These are phyloP conservation scores for Eublepharis macularius DNA, from an alignment of 2,113 vertebrate genomes.

Conservation along the genomic window DNA sequence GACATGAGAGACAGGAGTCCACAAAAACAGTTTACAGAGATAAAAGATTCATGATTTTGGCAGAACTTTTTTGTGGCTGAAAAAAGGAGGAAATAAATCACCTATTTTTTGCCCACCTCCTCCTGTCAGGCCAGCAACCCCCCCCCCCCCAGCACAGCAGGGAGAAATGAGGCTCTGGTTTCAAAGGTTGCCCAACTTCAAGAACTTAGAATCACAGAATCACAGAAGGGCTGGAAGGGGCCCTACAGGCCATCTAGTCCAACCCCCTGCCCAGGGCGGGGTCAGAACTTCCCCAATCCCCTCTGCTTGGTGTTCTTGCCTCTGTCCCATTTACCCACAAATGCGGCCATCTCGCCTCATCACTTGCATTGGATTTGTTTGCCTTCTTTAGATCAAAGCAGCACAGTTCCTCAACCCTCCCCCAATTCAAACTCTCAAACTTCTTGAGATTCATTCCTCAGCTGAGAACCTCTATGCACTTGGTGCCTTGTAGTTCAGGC, in stretches of 20 bases:
- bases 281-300: not conserved
- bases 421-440: not conserved
- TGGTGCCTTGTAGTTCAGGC: not conserved
- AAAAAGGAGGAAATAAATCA: conserved; percentile 7
- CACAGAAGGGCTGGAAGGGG: too few species aligned
- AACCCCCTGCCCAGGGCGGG: too few species aligned
- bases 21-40: not conserved
- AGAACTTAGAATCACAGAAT: too few species aligned
- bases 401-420: not conserved
- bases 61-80: not conserved
- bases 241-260: too few species aligned
- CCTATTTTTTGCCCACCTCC: not conserved
- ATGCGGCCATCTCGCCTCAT: not conserved
- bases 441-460: too few species aligned
- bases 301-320: not conserved
- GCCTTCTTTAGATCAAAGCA: not conserved
- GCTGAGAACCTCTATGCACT: too few species aligned
- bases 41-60: not conserved
- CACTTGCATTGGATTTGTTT: not conserved
- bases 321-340: not conserved
- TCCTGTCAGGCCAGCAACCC: not conserved
- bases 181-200: not conserved
- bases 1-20: accelerated
- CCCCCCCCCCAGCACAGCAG: not conserved
- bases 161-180: not conserved